A percentile compares a stretch with the other conserved stretches of the same genome.
phyloP scores from a whole-genome alignment of 2,113 vertebrate genomes.

The Apaloderma vittatum region DNA sequence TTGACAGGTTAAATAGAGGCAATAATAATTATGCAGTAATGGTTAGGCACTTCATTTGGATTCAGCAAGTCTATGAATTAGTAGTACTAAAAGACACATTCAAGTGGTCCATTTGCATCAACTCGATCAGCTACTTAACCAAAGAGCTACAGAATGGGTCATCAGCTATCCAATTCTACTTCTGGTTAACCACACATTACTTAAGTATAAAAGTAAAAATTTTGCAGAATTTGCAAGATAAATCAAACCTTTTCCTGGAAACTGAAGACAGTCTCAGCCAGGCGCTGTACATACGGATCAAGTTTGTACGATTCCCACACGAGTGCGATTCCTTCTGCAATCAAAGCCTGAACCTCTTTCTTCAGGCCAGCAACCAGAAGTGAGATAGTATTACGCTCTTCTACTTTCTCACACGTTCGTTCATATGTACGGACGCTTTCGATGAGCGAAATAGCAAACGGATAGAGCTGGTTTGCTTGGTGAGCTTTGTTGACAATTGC shows the following conservation, averaged over 20 bases:
- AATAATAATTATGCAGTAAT: not conserved
- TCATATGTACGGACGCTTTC: slow-evolving; percentile 98
- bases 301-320: slow-evolving; percentile 99
- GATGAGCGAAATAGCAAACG: slow-evolving; percentile 97
- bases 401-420: slow-evolving; percentile 96
- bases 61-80: not conserved
- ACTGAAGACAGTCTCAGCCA: slow-evolving; percentile 98
- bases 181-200: not conserved
- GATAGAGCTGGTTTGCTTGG: slow-evolving; percentile 98
- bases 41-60: not conserved
- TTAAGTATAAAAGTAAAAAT: not conserved
- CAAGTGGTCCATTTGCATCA: not conserved
- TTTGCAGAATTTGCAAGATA: not conserved
- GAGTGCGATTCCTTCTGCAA: slow-evolving; percentile 95
- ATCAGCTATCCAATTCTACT: not conserved
- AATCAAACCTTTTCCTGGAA: slow-evolving; percentile 96
- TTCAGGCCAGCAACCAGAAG: slow-evolving; percentile 95
- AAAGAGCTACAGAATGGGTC: not conserved
- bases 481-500: slow-evolving; percentile 99
- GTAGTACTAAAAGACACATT: not conserved
- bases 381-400: slow-evolving; percentile 92
- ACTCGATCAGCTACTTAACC: not conserved
- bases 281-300: slow-evolving; percentile 95
- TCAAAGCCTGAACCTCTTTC: slow-evolving; percentile 94
- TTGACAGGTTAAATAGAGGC: not conserved